Base-by-base conservation (phyloP, 2,888 invertebrate genomes). In the Argyra leucocephala region DNA sequence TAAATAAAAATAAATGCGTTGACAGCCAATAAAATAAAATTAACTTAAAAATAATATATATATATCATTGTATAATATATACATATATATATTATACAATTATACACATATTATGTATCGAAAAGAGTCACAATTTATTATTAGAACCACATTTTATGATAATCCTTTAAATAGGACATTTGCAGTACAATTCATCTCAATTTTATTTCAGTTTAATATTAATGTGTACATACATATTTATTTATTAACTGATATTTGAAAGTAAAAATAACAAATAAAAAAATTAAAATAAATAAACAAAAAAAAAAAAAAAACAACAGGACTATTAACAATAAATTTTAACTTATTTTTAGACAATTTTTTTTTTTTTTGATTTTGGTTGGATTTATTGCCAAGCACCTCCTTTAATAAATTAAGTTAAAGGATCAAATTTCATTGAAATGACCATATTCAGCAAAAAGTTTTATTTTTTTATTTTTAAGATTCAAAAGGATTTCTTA, bases 81-180 rank as follows among this genome's bases (percentile, higher is more conserved):
- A 15, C 22, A 23, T 23, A 60, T 22, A 59, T 23, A 9, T 15
- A 24, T 31, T n/a, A 31, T 10, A 31, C 31, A 31, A 7, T 7
- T 10, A 31, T 31, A 31, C 5, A 48, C n/a, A 48, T 18, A 48
- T 12, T 15, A 15, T 18, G 12, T 31, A 10, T 12, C 31, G 7
- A 48, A 18, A 5, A 48, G 18, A 48, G 48, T 48, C 48, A 48
- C 48, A 48, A 48, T 48, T 48, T 48, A 48, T 48, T 48, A 48
- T 48, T 48, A 48, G 48, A 15, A n/a, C 48, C 48, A 61, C 24
- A 61, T 61, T 61, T 61, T 61, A 61, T 72, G 75, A 72, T 77
- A 77, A 77, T 77, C 76, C 76, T 77, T 77, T 77, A 76, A 77
- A 77, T 77, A 76, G 76, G 76, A 75, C 76, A 76, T 76, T 75